These are phyloP conservation scores for Terrapene triunguis DNA, from an alignment of 2,113 vertebrate species.

Conservation along the genomic window DNA sequence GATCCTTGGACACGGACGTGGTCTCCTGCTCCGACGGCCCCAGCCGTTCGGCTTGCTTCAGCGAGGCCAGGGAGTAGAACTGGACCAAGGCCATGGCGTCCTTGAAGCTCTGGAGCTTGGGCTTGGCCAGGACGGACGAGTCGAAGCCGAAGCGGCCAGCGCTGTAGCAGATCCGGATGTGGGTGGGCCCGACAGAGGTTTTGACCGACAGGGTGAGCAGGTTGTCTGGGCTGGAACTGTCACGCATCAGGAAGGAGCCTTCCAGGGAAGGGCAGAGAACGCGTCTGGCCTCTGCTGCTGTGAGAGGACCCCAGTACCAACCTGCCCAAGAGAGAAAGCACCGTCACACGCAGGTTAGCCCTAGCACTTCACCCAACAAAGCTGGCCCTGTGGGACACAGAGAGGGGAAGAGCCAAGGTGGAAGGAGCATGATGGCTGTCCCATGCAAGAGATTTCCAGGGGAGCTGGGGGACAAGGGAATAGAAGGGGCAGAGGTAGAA, in stretches of 20 bases:
- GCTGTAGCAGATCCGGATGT: constrained; percentile 61
- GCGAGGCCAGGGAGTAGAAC: constrained; percentile 48
- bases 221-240: constrained; percentile 61
- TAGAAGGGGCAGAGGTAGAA: too few relatives aligned
- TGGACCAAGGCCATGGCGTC: constrained; percentile 63
- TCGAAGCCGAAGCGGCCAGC: constrained; percentile 62
- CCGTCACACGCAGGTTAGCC: background rate
- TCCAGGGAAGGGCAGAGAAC: constrained; percentile 43
- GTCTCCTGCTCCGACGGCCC: background rate
- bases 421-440: background rate
- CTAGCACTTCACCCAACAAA: too few relatives aligned
- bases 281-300: constrained; percentile 53
- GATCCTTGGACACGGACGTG: background rate
- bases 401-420: background rate
- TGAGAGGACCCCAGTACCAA: constrained; percentile 72
- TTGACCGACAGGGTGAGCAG: constrained; percentile 65
- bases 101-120: constrained; percentile 53
- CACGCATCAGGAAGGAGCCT: constrained; percentile 61
- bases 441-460: too few relatives aligned
- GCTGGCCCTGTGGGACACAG: too few relatives aligned
- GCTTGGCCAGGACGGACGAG: constrained; percentile 53
- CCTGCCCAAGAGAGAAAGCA: constrained; percentile 20
- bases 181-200: constrained; percentile 61
- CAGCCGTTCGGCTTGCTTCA: background rate
- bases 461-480: too few relatives aligned